Conservation (phyloP, 2,797 vertebrate genomes). For the Enteromius mattozi region DNA sequence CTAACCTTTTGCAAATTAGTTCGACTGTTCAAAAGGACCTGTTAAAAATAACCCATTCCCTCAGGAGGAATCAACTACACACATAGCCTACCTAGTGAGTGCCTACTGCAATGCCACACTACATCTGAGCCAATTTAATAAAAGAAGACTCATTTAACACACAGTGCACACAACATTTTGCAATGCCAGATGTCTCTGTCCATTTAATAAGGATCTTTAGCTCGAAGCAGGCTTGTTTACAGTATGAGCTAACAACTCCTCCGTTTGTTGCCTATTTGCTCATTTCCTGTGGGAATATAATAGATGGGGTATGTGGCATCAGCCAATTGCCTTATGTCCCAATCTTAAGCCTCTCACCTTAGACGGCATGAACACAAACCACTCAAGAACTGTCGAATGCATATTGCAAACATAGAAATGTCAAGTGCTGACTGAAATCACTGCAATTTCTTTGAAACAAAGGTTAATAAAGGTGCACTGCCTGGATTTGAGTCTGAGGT, state of each 20-base stretch:
- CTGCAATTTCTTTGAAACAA: no score
- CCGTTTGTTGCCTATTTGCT: not conserved
- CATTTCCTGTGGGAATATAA: slow-evolving; percentile 24
- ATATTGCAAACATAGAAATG: not conserved
- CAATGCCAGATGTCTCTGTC: slow-evolving; percentile 4
- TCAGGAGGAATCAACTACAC: not conserved
- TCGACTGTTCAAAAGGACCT: not conserved
- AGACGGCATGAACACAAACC: not conserved
- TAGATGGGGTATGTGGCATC: not conserved
- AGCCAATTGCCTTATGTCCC: not conserved
- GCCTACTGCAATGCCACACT: not conserved
- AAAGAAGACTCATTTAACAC: not conserved
- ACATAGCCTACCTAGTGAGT: not conserved
- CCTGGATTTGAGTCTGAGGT: not conserved
- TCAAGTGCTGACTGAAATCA: not conserved
- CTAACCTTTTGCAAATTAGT: not conserved
- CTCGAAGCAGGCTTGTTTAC: slow-evolving; percentile 10
- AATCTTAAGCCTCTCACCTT: not conserved
- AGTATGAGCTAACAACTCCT: slow-evolving; percentile 11
- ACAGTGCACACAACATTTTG: not conserved
- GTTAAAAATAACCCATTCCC: not conserved
- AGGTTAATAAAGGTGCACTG: not conserved
- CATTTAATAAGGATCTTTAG: slow-evolving; percentile 30
- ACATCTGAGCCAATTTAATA: slow-evolving; percentile 9
- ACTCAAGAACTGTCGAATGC: not conserved